phyloP scores from a whole-genome alignment of 2,113 vertebrate species.

The Galemys pyrenaicus region DNA sequence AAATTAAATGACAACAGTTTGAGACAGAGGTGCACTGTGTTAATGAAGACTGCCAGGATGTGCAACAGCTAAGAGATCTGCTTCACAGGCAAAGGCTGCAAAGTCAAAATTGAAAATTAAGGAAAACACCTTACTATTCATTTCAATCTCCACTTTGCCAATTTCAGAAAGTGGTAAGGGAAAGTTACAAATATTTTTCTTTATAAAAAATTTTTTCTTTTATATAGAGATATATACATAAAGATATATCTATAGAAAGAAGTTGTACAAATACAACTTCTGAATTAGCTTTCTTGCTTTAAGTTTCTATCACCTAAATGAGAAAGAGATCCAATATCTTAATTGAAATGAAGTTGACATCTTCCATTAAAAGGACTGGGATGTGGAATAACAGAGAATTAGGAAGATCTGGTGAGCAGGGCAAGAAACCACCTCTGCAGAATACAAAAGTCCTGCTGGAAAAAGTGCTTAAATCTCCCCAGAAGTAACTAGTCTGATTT shows the following conservation, averaged over 20 bases:
- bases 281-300: slow-evolving; percentile 7
- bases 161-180: neutral
- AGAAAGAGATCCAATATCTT: neutral
- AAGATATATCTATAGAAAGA: too few relatives aligned
- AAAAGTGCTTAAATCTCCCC: neutral
- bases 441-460: slow-evolving; percentile 14
- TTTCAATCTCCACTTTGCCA: slow-evolving; percentile 41
- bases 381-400: neutral
- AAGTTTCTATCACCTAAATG: neutral
- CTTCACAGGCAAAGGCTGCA: slow-evolving; percentile 29
- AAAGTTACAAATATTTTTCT: neutral
- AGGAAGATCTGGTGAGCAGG: neutral
- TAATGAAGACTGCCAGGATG: slow-evolving; percentile 27
- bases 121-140: neutral
- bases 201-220: too few relatives aligned
- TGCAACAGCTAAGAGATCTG: neutral
- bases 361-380: neutral
- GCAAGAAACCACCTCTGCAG: neutral
- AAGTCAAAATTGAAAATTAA: slow-evolving; percentile 29
- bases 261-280: neutral
- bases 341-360: neutral
- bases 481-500: neutral
- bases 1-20: slow-evolving; percentile 16
- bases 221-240: too few relatives aligned
- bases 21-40: slow-evolving; percentile 48